These are phyloP conservation scores for Hymenopus coronatus DNA, from an alignment of 2,888 invertebrate species.

Conservation along the genomic window DNA sequence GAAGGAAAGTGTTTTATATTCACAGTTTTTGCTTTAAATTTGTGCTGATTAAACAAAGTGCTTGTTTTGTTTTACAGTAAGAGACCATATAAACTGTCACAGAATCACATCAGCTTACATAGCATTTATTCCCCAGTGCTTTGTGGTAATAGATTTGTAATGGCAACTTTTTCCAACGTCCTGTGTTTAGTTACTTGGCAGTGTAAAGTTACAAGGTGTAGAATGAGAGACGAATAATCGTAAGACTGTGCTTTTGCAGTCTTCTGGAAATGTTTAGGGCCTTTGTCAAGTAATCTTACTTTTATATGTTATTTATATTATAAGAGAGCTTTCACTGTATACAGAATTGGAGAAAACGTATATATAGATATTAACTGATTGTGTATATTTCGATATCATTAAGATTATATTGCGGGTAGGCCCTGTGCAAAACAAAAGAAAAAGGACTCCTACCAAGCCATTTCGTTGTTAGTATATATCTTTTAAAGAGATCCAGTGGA, in stretches of 20 bases:
- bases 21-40: background rate
- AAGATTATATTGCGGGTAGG: conserved; percentile 26
- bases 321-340: conserved; percentile 26
- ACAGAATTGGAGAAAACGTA: conserved; percentile 18
- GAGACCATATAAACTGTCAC: background rate
- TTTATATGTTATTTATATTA: background rate
- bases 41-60: background rate
- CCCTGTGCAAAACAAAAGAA: conserved; percentile 8
- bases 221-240: background rate
- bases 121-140: background rate
- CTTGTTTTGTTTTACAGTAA: background rate
- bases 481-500: background rate
- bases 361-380: conserved; percentile 25
- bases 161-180: background rate
- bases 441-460: conserved; percentile 15
- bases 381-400: conserved; percentile 28
- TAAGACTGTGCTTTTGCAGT: background rate
- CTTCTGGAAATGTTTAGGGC: background rate
- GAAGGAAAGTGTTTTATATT: background rate
- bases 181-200: too few species aligned
- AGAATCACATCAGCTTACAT: background rate
- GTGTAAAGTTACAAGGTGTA: background rate
- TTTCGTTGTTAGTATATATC: conserved; percentile 12
- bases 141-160: background rate
- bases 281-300: background rate